Conservation (phyloP, 2,113 vertebrate genomes). For the Halichoeres trimaculatus region DNA sequence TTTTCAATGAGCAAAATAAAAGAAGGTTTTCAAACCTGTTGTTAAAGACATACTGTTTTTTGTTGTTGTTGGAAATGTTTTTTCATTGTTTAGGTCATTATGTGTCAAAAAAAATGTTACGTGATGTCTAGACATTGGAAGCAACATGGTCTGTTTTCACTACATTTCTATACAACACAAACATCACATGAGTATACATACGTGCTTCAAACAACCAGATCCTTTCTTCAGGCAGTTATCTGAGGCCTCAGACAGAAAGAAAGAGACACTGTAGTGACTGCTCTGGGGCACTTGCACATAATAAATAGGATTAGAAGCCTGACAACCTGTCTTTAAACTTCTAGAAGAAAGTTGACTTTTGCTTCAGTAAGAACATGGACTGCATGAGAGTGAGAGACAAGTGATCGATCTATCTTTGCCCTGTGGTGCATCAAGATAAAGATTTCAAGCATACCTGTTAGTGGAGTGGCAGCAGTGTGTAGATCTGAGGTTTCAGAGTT, state of each 20-base stretch:
- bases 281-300: not conserved
- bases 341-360: conserved; percentile 6
- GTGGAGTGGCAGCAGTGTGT: not conserved
- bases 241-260: not conserved
- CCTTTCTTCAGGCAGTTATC: not conserved
- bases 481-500: not conserved
- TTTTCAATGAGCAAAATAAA: too few species aligned
- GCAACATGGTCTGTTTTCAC: not conserved
- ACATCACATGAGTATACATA: not conserved
- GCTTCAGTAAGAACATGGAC: not conserved
- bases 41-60: too few species aligned
- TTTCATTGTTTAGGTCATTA: too few species aligned
- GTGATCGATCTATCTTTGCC: not conserved
- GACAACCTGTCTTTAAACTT: not conserved
- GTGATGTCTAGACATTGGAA: not conserved
- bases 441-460: not conserved
- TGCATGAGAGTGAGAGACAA: not conserved
- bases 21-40: too few species aligned
- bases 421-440: not conserved
- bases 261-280: not conserved
- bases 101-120: not conserved
- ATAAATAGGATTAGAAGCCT: not conserved
- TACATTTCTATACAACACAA: not conserved
- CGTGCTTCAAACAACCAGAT: not conserved
- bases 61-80: too few species aligned